Percentiles rank a stretch among this genome's conserved stretches.
Conservation (phyloP, 1,140 invertebrate genomes). For the Drosophila trapezifrons region DNA sequence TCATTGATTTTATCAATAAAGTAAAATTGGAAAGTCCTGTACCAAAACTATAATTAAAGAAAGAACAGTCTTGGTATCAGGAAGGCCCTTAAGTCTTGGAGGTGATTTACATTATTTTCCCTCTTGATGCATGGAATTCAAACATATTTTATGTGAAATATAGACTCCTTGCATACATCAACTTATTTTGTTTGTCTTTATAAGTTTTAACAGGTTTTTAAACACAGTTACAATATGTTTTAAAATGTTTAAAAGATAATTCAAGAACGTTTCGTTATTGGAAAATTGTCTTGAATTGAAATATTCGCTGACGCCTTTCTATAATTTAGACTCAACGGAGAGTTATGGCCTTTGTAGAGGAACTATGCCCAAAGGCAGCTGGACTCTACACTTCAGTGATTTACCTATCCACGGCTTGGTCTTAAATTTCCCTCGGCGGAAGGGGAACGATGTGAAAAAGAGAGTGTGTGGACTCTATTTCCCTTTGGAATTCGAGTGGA, state of each 20-base stretch:
- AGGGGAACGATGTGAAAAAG: constrained; percentile 11
- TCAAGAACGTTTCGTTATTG: too few species aligned
- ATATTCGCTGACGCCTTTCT: background rate
- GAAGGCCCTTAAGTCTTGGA: background rate
- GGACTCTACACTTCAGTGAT: constrained; percentile 1
- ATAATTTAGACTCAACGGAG: background rate
- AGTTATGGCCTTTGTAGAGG: background rate
- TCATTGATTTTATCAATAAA: background rate
- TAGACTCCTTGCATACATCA: too few species aligned
- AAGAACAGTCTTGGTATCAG: too few species aligned
- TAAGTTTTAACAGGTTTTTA: background rate
- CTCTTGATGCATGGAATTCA: background rate
- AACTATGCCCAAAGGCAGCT: background rate
- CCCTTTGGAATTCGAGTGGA: constrained; percentile 34
- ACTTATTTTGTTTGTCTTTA: too few species aligned
- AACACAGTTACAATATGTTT: background rate
- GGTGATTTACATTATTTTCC: too few species aligned
- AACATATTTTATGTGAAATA: background rate
- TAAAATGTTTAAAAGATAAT: background rate
- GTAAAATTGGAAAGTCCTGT: background rate
- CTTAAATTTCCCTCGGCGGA: constrained; percentile 16
- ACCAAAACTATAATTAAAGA: background rate
- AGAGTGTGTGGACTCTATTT: constrained; percentile 27
- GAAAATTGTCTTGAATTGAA: background rate
- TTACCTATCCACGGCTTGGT: constrained; percentile 6